These are phyloP conservation scores for Ips typographus DNA, from an alignment of 1,140 invertebrate genomes.

Conservation along the genomic window DNA sequence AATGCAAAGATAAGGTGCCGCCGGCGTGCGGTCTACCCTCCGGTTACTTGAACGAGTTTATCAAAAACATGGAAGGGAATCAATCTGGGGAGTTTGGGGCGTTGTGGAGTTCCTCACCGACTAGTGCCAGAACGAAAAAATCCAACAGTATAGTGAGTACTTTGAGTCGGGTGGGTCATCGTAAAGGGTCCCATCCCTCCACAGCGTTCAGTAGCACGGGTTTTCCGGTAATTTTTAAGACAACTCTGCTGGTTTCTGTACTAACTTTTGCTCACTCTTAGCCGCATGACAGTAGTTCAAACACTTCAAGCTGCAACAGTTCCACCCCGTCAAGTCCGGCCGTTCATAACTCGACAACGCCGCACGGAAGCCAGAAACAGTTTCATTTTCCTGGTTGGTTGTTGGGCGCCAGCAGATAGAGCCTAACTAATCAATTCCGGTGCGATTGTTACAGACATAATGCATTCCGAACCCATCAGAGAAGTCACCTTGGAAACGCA, in stretches of 20 bases:
- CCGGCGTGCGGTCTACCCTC: constrained; percentile 87
- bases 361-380: constrained; percentile 55
- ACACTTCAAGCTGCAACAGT: constrained; percentile 94
- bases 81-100: constrained; percentile 16
- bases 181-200: constrained; percentile 61
- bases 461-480: constrained; percentile 39
- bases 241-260: background rate
- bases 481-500: constrained; percentile 62
- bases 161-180: constrained; percentile 35
- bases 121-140: constrained; percentile 47
- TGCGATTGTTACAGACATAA: constrained; percentile 11
- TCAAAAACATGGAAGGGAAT: constrained; percentile 53
- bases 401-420: background rate
- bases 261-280: constrained; percentile 42
- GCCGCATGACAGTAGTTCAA: constrained; percentile 85
- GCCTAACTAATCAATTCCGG: background rate
- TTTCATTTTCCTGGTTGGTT: constrained; percentile 82
- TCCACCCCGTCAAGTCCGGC: constrained; percentile 94
- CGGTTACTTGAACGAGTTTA: constrained; percentile 80
- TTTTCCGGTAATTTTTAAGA: background rate
- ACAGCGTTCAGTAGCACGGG: constrained; percentile 60
- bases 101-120: constrained; percentile 48
- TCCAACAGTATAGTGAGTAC: constrained; percentile 47
- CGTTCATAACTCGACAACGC: constrained; percentile 63
- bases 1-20: constrained; percentile 88